These are phyloP conservation scores for Hirudo medicinalis DNA, from an alignment of 1,140 invertebrate species.

Conservation along the genomic window DNA sequence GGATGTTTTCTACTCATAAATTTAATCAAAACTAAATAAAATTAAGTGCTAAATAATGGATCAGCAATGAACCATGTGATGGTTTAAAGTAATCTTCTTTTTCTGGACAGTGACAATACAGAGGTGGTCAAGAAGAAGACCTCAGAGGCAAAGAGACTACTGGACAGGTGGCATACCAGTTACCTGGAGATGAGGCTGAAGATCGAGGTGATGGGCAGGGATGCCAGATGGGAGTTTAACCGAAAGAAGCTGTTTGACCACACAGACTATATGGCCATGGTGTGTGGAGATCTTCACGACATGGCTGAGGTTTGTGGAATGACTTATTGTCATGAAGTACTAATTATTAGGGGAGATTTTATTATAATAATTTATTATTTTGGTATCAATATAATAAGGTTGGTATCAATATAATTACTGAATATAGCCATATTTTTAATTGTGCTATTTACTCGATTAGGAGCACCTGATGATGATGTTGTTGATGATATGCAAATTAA, in stretches of 20 bases:
- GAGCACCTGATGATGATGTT: too few species aligned
- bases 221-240: conserved; percentile 77
- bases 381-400: too few species aligned
- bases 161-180: conserved; percentile 59
- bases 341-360: background rate
- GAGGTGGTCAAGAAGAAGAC: conserved; percentile 41
- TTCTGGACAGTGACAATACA: conserved; percentile 41
- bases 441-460: too few species aligned
- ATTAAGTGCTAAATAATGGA: background rate
- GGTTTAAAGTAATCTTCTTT: background rate
- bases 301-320: conserved; percentile 51
- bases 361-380: too few species aligned
- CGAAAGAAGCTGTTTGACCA: conserved; percentile 60
- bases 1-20: background rate
- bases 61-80: too few species aligned
- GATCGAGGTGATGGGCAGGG: conserved; percentile 68
- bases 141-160: conserved; percentile 46
- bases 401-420: too few species aligned
- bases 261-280: conserved; percentile 64
- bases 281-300: conserved; percentile 61
- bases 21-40: background rate
- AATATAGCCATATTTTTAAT: too few species aligned
- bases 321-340: background rate
- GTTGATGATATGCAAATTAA: too few species aligned
- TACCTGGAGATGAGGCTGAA: conserved; percentile 53